phyloP scores from a whole-genome alignment of 1,140 invertebrate genomes.

The Calephelis nemesis region DNA sequence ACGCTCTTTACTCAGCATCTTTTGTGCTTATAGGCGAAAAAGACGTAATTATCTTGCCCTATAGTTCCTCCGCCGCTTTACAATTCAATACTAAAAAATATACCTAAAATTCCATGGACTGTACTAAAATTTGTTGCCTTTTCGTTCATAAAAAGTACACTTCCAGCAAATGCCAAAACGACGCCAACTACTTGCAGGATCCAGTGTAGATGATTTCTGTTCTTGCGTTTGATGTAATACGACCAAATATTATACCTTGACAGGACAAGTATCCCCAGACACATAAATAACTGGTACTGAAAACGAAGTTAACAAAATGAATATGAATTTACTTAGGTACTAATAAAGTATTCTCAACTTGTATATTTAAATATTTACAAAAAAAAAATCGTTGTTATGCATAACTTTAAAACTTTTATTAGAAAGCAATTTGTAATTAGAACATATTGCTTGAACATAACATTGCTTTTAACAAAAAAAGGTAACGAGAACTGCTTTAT shows the following conservation, averaged over 20 bases:
- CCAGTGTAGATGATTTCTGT: conserved; percentile 31
- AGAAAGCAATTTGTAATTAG: too few relatives aligned
- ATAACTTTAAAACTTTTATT: too few relatives aligned
- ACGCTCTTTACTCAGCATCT: too few relatives aligned
- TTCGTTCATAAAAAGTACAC: conserved; percentile 22
- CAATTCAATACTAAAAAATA: conserved; percentile 1
- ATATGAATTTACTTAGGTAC: background rate
- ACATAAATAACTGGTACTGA: conserved; percentile 47
- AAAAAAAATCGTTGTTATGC: too few relatives aligned
- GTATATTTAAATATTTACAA: too few relatives aligned
- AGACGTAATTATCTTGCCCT: too few relatives aligned
- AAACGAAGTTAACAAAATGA: conserved; percentile 24
- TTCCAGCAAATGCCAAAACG: conserved; percentile 28
- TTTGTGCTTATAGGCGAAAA: too few relatives aligned
- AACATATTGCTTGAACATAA: too few relatives aligned
- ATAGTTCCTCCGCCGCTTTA: too few relatives aligned
- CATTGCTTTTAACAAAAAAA: too few relatives aligned
- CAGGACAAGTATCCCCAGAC: conserved; percentile 36
- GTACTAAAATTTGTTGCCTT: conserved; percentile 29
- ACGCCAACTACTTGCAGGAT: conserved; percentile 27
- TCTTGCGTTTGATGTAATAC: conserved; percentile 26
- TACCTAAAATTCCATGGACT: conserved; percentile 7
- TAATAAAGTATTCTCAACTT: too few relatives aligned
- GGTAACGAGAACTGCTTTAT: too few relatives aligned
- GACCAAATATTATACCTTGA: conserved; percentile 42